Conservation (phyloP, 2,888 invertebrate genomes). For the Holacanthella duospinosa region DNA sequence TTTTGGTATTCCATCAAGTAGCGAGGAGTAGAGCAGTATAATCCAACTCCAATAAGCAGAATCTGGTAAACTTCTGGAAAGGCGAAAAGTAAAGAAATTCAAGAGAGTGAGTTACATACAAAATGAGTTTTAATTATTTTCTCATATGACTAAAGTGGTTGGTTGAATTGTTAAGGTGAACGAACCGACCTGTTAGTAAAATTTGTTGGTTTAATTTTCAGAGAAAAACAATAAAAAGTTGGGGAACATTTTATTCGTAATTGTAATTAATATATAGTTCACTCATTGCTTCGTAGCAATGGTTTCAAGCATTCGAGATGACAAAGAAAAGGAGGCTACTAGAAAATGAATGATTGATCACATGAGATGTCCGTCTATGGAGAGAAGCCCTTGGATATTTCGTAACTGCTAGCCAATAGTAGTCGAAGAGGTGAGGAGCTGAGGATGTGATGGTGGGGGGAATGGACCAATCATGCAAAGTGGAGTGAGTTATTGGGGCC, state of each 20-base stretch:
- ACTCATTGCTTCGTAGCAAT: neutral
- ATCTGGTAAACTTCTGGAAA: too few relatives aligned
- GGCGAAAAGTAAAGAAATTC: too few relatives aligned
- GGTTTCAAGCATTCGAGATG: neutral
- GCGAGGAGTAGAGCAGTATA: too few relatives aligned
- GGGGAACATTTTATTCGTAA: neutral
- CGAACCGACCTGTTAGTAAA: neutral
- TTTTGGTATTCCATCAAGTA: too few relatives aligned
- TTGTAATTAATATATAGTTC: neutral
- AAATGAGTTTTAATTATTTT: neutral
- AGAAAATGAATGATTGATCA: constrained; percentile 8
- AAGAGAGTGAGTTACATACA: too few relatives aligned
- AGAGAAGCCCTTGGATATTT: neutral
- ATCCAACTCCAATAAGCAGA: too few relatives aligned
- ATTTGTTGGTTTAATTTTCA: neutral
- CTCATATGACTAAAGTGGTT: constrained; percentile 5
- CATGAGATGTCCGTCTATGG: constrained; percentile 14
- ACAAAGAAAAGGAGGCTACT: neutral
- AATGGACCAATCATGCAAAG: too few relatives aligned
- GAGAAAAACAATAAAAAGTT: neutral
- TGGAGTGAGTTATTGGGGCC: neutral
- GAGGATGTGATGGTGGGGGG: neutral
- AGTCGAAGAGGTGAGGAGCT: neutral
- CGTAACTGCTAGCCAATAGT: too few relatives aligned
- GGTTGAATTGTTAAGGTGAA: neutral